Evolutionary conservation across 2,113 vertebrate genomes (phyloP), one percentile per base, ranked within the genome.

Genomic region (Carollia perspicillata): DNA sequence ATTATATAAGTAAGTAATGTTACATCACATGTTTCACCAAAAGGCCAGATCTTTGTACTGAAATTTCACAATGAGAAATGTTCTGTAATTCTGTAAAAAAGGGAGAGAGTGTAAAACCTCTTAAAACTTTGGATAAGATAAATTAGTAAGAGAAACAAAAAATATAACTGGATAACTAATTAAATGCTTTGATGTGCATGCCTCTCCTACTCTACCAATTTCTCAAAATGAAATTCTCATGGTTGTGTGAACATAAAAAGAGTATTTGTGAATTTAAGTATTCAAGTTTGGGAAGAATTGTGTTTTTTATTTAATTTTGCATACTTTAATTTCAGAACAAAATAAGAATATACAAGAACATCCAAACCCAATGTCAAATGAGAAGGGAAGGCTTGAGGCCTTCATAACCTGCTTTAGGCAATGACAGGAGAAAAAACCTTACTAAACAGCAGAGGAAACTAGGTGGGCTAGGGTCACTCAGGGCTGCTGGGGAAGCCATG

Each of bases 121-220:
- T 78, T 72, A 97, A 60, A 94, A 5, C 3, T 28, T 78, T 92
- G 40, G 30, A 75, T 92, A 92, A 84, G 30, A 49, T 86, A 68
- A 77, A 49, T 84, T 85, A 85, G 28, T 35, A 88, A 81, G 10
- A 71, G 33, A 78, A 90, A 49, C 2, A 60, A 66, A 80, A 26
- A 84, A 18, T 18, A 51, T 28, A 90, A 72, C 18, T 77, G 75
- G 77, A 14, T 33, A 69, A 84, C 4, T 75, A 81, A 83, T 42
- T 42, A 72, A 72, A 81, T 37, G 58, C 71, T 84, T 65, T 71
- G 42, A 93, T 77, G 35, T 75, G 11, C 10, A 63, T 1, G 80
- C 8, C 18, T 80, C 42, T 96, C 75, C 16, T 8, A 93, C 5
- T 42, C 55, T 8, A 28, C 11, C 30, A 28, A 20, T 51, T 6